phyloP scores from a whole-genome alignment of 2,797 vertebrate species.

The Sebastes umbrosus region DNA sequence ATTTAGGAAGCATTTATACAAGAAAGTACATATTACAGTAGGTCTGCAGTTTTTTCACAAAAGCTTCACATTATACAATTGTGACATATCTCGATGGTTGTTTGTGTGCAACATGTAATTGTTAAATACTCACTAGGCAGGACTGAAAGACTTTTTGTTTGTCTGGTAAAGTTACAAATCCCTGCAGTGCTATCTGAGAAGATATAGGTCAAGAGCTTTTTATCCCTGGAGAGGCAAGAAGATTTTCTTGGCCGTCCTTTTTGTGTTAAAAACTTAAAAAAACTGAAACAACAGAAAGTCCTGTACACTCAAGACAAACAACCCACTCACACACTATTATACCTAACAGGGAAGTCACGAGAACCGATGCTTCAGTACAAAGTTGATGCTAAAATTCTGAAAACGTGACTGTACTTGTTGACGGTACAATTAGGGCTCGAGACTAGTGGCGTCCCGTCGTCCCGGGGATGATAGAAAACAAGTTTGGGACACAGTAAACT shows the following conservation, averaged over 20 bases:
- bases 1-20: constrained; percentile 32
- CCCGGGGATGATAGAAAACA: too few species aligned
- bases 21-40: not conserved
- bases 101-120: not conserved
- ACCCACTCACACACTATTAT: not conserved
- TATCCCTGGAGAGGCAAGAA: not conserved
- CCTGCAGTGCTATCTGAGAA: not conserved
- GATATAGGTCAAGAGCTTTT: not conserved
- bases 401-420: too few species aligned
- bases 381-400: too few species aligned
- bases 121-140: not conserved
- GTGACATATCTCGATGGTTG: not conserved
- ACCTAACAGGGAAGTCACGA: not conserved
- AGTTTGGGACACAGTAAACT: too few species aligned
- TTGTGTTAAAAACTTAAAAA: not conserved
- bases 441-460: too few species aligned
- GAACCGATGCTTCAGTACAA: too few species aligned
- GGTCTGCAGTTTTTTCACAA: not conserved
- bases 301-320: not conserved
- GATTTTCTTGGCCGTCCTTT: not conserved
- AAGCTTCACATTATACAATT: not conserved
- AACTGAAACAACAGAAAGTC: not conserved
- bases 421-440: too few species aligned
- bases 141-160: not conserved
- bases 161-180: not conserved